Conservation (phyloP, 1,140 invertebrate genomes). For the Drosophila cardini region DNA sequence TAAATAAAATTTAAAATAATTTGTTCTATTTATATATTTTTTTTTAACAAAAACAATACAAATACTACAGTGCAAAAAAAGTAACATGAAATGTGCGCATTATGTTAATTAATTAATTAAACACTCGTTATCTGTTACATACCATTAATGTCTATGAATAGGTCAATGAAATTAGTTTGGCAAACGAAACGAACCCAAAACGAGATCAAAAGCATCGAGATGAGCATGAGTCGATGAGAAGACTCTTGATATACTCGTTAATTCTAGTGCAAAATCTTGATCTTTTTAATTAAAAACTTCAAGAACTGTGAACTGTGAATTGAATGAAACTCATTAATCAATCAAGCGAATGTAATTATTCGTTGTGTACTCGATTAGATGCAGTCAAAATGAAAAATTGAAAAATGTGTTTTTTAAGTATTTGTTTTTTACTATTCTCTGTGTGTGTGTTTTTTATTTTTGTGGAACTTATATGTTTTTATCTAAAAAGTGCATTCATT, state of each 20-base stretch:
- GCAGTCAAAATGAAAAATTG: background rate
- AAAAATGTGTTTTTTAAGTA: too few species aligned
- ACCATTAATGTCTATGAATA: conserved; percentile 11
- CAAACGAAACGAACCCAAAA: conserved; percentile 21
- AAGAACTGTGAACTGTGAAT: conserved; percentile 43
- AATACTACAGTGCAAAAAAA: conserved; percentile 38
- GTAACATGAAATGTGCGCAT: conserved; percentile 72
- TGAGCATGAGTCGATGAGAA: conserved; percentile 7
- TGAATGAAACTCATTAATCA: conserved; percentile 38
- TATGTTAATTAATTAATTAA: conserved; percentile 28
- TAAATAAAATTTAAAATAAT: conserved; percentile 2
- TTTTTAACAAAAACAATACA: conserved; percentile 14
- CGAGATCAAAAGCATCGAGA: background rate
- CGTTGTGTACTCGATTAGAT: conserved; percentile 4
- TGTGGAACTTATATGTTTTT: too few species aligned
- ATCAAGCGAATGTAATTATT: conserved; percentile 38
- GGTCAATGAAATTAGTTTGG: conserved; percentile 24
- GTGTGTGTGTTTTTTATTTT: too few species aligned
- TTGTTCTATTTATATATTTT: background rate
- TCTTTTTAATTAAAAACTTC: conserved; percentile 35
- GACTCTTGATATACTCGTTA: background rate
- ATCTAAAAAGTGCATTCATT: too few species aligned
- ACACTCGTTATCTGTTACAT: conserved; percentile 24
- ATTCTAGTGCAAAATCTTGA: conserved; percentile 26
- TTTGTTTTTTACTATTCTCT: background rate